Evolutionary conservation across 2,797 vertebrate genomes (phyloP).

Genomic region (Lemur catta): DNA sequence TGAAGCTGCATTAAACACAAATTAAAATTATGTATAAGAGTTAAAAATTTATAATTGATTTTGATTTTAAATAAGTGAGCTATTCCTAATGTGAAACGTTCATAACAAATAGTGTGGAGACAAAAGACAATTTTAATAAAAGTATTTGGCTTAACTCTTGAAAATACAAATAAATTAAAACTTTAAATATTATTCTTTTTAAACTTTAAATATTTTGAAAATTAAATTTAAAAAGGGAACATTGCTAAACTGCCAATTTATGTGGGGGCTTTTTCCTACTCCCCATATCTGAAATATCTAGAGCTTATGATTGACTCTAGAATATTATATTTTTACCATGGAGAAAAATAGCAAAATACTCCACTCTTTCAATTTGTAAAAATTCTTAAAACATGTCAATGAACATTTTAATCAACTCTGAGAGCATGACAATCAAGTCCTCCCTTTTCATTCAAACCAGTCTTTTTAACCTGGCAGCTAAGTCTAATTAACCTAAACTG

Average conservation of each 20-base stretch:
- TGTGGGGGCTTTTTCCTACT: background rate
- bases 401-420: conserved; percentile 21
- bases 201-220: background rate
- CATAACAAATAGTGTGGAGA: background rate
- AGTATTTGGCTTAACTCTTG: background rate
- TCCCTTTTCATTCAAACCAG: background rate
- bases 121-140: background rate
- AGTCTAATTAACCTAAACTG: background rate
- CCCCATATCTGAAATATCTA: background rate
- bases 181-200: background rate
- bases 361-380: background rate
- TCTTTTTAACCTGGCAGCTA: background rate
- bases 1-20: background rate
- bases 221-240: background rate
- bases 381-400: background rate
- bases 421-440: background rate
- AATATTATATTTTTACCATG: background rate
- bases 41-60: conserved; percentile 17
- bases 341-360: background rate
- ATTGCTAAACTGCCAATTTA: background rate
- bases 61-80: background rate
- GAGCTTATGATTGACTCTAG: background rate
- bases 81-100: background rate
- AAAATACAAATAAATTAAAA: background rate
- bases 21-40: background rate